Base-by-base conservation (phyloP, 2,888 invertebrate genomes). In the Lepidochrysops patricia region DNA sequence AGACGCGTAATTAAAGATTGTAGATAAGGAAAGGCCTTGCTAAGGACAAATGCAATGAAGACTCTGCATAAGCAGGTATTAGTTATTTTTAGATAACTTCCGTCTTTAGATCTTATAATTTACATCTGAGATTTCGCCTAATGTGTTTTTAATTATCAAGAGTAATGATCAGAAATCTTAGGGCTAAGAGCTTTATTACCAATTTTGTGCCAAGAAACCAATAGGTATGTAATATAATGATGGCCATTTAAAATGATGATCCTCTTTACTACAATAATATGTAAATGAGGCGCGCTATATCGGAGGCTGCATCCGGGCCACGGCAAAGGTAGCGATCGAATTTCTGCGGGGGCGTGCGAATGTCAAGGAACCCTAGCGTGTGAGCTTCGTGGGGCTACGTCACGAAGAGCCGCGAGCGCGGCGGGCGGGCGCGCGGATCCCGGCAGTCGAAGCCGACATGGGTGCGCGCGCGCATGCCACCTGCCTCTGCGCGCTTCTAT, bases 281-380 rank as follows among this genome's bases (percentile, higher is more conserved):
- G 74, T 74, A 75, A 77, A 77, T 79, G 74, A 80, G 82, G 83
- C 79, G 84, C 74, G 80, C 80, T 80, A 81, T 81, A 76, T 75
- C 78, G 78, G 81, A 84, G 86, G 81, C 85, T 83, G 86, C 84
- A 87, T 87, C 87, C 88, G 87, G 88, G 84, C 86, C 82, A 77
- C 74, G 72, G 76, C 13, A 52, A 27, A 15, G 27, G 52, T 76
- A 79, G 82, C 82, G 82, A 80, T 78, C 82, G 70, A 73, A 78
- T 78, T 78, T 76, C 80, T 68, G 71, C 75, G 75, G 79, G 78
- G 80, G 79, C 82, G 82, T 72, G 79, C 87, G 86, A 87, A 87
- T 86, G 88, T 86, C 88, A 86, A 87, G 86, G 86, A 87, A 86
- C 86, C 81, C 84, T 80, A 54, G 12, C 15, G 71, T 73, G 65